Evolutionary conservation across 2,888 invertebrate species (phyloP), one percentile per base, ranked within the genome.

Genomic region (Metopia argyrocephala): DNA sequence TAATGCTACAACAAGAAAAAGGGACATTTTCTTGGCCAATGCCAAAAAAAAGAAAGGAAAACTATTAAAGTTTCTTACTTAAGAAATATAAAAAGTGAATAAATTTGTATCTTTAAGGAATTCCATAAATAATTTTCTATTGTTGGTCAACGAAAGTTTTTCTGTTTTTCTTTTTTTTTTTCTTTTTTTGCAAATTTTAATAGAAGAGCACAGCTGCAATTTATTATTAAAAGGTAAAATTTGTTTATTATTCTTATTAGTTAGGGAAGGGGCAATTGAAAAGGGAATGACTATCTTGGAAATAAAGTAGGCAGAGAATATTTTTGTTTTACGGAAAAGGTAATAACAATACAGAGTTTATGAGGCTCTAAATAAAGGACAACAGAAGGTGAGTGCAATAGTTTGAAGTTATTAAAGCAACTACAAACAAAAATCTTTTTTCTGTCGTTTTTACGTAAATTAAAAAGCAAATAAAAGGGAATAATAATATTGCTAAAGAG

Each of bases 181-280:
- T 12, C n/a, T 21, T 23, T 52, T 48, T 50, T 62, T 25, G 20
- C 62, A 66, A 66, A 65, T 48, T 68, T 59, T 69, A 57, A 50
- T 70, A 46, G 69, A 66, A 23, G 45, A 18, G 46, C 74, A 84
- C 87, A 87, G 87, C 87, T 87, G 87, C 85, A 85, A 78, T 84
- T 86, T 85, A 87, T 85, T 86, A 85, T 79, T 68, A 79, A 38
- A 83, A 84, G 80, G 75, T 83, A 76, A 81, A 76, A 78, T 79
- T 76, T 76, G 82, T 82, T 82, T 71, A 76, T 73, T 71, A 76
- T 75, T 71, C 76, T 76, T 75, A 79, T 69, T 68, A 38, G 52
- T 56, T 52, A 65, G 62, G n/a, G 2, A 23, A 50, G 54, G 28
- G 46, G 31, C 7, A 27, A 25, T 21, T 12, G 2, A 9, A 38